These are phyloP conservation scores for Trachelus troglodyta DNA, from an alignment of 2,888 invertebrate genomes.

Conservation along the genomic window DNA sequence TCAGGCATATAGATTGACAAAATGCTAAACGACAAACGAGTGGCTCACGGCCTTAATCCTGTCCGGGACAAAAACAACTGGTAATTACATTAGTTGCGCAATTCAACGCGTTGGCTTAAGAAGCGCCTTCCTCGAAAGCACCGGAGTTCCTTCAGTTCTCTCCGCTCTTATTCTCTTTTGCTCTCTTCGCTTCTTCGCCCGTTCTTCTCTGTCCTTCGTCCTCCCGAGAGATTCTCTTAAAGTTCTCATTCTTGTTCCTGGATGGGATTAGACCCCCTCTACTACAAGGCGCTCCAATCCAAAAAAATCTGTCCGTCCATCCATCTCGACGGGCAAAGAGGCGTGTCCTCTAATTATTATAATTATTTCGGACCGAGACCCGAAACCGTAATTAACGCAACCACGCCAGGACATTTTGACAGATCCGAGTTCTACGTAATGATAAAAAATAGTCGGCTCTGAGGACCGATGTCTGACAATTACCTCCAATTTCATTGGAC, in stretches of 20 bases:
- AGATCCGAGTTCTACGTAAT: conserved; percentile 63
- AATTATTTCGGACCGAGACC: conserved; percentile 58
- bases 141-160: background rate
- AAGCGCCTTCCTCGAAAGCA: background rate
- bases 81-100: conserved; percentile 41
- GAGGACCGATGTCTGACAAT: conserved; percentile 15
- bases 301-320: conserved; percentile 53
- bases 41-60: conserved; percentile 6
- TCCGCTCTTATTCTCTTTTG: conserved; percentile 9
- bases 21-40: conserved; percentile 2
- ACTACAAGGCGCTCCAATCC: conserved; percentile 36
- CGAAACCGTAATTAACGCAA: conserved; percentile 64
- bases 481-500: conserved; percentile 9
- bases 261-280: conserved; percentile 26
- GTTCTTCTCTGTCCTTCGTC: conserved; percentile 20
- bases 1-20: background rate
- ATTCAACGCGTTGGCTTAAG: conserved; percentile 13
- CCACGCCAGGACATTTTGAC: conserved; percentile 62
- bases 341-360: conserved; percentile 64
- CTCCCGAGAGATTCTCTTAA: conserved; percentile 18
- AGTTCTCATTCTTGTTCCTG: too few relatives aligned
- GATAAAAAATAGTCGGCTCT: conserved; percentile 57
- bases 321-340: conserved; percentile 51
- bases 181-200: conserved; percentile 27
- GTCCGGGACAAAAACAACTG: conserved; percentile 21